A percentile compares a stretch with the other conserved stretches of the same genome.
These are phyloP conservation scores for Onychorhynchus coronatus DNA, from an alignment of 2,113 vertebrate genomes.

Conservation along the genomic window DNA sequence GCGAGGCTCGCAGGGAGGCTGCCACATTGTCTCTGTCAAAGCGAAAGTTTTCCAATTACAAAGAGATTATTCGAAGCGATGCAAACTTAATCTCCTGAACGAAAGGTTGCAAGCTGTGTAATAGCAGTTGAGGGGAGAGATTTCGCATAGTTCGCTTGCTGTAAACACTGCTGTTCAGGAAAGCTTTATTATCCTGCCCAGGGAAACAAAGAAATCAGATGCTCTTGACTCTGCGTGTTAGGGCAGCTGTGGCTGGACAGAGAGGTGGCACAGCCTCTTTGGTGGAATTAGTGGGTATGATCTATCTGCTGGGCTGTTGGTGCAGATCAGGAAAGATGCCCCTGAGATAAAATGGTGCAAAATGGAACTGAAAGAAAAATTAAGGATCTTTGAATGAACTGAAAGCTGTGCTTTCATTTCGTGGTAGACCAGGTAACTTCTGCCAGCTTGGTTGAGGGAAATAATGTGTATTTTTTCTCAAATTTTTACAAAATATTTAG, in stretches of 20 bases:
- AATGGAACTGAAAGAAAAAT: background rate
- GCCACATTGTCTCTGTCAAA: conserved; percentile 78
- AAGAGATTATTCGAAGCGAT: conserved; percentile 76
- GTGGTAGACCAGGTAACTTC: background rate
- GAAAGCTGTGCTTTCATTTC: background rate
- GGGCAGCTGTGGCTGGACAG: background rate
- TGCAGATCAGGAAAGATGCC: background rate
- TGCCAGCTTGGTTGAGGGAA: background rate
- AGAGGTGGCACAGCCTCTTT: background rate
- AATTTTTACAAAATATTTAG: background rate
- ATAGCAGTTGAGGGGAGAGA: conserved; percentile 67
- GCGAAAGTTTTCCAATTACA: conserved; percentile 77
- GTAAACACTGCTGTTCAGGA: conserved; percentile 59
- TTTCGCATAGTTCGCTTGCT: conserved; percentile 66
- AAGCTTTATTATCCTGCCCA: conserved; percentile 48
- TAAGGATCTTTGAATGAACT: background rate
- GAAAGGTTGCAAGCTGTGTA: conserved; percentile 78
- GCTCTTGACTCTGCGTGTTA: background rate
- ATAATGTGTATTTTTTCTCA: background rate
- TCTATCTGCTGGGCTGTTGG: background rate
- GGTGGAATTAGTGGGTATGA: background rate
- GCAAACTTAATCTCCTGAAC: conserved; percentile 77
- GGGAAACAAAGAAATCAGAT: conserved; percentile 45
- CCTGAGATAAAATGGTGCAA: background rate
- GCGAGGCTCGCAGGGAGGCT: conserved; percentile 73